Percentiles rank a stretch among this genome's conserved stretches.
Conservation (phyloP, 2,113 vertebrate genomes). For the Anarrhichthys ocellatus region DNA sequence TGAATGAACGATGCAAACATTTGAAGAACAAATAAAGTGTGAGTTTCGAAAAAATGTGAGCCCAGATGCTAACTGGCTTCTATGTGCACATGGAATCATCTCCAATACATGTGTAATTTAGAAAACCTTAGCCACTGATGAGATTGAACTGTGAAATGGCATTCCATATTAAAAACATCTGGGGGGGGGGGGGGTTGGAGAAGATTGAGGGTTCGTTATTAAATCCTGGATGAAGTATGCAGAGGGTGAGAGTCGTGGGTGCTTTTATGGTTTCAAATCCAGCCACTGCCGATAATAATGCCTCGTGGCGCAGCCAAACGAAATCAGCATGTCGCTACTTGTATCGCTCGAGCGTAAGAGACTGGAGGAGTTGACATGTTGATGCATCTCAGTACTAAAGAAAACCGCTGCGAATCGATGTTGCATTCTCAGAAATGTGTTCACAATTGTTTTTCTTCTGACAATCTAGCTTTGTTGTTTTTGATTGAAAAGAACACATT, state of each 20-base stretch:
- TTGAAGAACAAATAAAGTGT: not conserved
- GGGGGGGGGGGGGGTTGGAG: too few relatives aligned
- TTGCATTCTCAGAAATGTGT: not conserved
- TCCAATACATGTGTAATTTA: not conserved
- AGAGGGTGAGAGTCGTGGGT: not conserved
- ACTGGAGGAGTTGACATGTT: not conserved
- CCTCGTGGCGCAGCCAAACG: not conserved
- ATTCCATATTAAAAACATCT: not conserved
- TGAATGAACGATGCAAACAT: not conserved
- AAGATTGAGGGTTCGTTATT: not conserved
- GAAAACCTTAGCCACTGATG: not conserved
- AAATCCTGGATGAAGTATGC: constrained; percentile 1
- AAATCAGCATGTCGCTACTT: not conserved
- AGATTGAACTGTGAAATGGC: not conserved
- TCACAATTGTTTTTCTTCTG: not conserved
- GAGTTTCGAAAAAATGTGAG: not conserved
- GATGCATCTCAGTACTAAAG: not conserved
- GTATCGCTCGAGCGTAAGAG: not conserved
- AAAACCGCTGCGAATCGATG: not conserved
- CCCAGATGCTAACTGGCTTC: not conserved
- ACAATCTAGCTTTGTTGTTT: not conserved
- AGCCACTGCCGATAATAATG: not conserved
- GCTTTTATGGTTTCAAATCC: not conserved
- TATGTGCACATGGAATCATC: not conserved
- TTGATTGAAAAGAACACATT: not conserved